These are phyloP conservation scores for Ptilonorhynchus violaceus DNA, from an alignment of 2,113 vertebrate species.

Conservation along the genomic window DNA sequence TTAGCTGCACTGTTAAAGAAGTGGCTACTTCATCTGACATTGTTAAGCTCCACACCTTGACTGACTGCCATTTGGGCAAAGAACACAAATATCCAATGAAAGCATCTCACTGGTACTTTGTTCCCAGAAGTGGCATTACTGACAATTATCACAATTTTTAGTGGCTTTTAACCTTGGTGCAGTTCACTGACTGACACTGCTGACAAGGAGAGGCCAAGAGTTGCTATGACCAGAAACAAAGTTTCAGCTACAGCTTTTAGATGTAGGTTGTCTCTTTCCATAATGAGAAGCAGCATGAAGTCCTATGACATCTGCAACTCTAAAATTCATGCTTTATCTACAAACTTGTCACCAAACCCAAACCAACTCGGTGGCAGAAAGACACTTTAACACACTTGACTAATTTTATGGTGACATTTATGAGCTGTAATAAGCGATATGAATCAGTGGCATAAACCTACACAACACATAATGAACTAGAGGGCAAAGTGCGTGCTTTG, in stretches of 20 bases:
- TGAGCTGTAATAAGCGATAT: not conserved
- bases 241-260: not conserved
- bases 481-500: not conserved
- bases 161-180: not conserved
- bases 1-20: not conserved
- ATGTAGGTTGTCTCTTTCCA: not conserved
- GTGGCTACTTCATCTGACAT: not conserved
- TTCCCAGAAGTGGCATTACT: not conserved
- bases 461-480: not conserved
- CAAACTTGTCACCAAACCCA: constrained; percentile 1
- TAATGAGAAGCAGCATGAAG: not conserved
- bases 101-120: not conserved
- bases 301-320: not conserved
- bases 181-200: not conserved
- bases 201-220: not conserved
- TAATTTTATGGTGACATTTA: constrained; percentile 16
- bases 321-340: constrained; percentile 12
- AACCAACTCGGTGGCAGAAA: not conserved
- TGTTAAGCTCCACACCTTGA: not conserved
- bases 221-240: not conserved
- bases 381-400: not conserved
- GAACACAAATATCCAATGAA: not conserved
- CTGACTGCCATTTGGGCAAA: not conserved
- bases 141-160: not conserved
- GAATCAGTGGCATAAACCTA: not conserved